Evolutionary conservation across 2,797 vertebrate species (phyloP).

Genomic region (Molossus alvarezi): DNA sequence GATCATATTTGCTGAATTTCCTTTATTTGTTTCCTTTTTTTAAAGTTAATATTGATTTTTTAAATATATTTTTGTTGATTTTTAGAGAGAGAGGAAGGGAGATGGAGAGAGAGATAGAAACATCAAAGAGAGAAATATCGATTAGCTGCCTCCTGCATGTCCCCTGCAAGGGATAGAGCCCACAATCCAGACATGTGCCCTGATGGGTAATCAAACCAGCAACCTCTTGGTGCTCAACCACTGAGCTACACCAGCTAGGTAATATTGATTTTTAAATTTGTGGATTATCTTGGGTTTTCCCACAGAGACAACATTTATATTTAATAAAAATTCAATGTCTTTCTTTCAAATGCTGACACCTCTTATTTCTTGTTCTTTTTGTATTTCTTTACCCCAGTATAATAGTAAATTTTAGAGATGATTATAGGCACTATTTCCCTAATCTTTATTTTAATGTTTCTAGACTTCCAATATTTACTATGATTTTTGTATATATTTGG

Average conservation of each 20-base stretch:
- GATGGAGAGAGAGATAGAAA: too few species aligned
- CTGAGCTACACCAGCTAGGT: neutral
- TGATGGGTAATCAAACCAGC: too few species aligned
- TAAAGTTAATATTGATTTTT: neutral
- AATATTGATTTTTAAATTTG: constrained; percentile 7
- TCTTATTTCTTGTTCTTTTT: neutral
- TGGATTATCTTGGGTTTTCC: neutral
- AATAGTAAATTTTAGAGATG: neutral
- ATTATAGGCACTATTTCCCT: neutral
- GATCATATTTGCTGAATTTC: neutral
- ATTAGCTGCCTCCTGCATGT: too few species aligned
- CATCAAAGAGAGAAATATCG: too few species aligned
- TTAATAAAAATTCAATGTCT: neutral
- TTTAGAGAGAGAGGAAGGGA: too few species aligned
- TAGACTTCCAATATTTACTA: neutral
- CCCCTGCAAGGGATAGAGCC: too few species aligned
- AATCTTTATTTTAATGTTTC: neutral
- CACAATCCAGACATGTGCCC: too few species aligned
- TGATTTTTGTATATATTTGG: neutral
- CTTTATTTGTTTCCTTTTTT: neutral
- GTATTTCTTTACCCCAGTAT: neutral
- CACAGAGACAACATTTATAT: neutral
- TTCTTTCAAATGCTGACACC: neutral
- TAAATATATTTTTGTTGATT: neutral
- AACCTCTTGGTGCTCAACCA: too few species aligned